phyloP scores from a whole-genome alignment of 2,113 vertebrate genomes.

The pig (Sus scrofa) region DNA sequence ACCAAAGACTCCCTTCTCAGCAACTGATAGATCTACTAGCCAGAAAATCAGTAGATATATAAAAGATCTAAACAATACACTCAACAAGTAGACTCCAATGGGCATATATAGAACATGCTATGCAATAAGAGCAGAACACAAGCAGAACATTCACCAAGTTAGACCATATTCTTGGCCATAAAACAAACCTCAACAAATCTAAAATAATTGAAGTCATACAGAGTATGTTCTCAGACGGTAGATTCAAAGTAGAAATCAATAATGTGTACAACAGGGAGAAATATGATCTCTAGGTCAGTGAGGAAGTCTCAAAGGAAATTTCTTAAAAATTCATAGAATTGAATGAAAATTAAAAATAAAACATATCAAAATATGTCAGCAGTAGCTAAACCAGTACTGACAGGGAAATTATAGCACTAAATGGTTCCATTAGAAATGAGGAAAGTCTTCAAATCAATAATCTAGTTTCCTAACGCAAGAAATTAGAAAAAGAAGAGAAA shows the following conservation, averaged over 20 bases:
- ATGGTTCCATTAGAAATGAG: slow-evolving; percentile 19
- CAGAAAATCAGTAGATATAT: background rate
- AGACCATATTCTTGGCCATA: background rate
- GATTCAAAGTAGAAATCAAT: background rate
- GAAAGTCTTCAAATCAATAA: background rate
- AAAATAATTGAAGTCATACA: background rate
- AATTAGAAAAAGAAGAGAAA: background rate
- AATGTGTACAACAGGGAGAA: background rate
- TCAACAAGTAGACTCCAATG: background rate
- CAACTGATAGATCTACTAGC: background rate
- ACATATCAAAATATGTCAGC: background rate
- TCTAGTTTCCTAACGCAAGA: background rate
- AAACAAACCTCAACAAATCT: background rate
- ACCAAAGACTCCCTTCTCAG: background rate
- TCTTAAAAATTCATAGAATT: background rate
- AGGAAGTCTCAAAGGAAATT: slow-evolving; percentile 36
- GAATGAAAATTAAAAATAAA: slow-evolving; percentile 49
- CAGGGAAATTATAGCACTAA: background rate
- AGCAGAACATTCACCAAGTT: background rate
- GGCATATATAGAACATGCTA: background rate
- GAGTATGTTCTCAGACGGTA: background rate
- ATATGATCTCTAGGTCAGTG: background rate
- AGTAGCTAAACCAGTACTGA: background rate
- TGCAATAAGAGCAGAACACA: background rate
- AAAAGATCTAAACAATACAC: background rate